Base-by-base conservation (phyloP, 2,888 invertebrate genomes). In the Eristalis arbustorum region DNA sequence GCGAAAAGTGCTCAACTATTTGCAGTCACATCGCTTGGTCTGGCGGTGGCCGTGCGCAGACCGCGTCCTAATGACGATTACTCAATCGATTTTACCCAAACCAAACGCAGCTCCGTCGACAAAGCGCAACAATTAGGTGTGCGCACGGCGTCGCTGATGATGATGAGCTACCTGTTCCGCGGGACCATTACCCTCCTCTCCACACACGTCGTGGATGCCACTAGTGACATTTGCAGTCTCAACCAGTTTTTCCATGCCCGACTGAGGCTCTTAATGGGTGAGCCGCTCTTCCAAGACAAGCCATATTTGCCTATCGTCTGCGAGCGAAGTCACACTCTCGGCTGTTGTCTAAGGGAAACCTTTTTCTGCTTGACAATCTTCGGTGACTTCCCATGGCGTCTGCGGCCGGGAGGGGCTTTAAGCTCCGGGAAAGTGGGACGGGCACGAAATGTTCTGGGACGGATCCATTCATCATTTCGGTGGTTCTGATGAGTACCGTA, bases 41-140 rank as follows among this genome's bases (percentile, higher is more conserved):
- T 10, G 31, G 72, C 6, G 10, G 64, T 22, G 64, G 28, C 64
- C 40, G 68, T 72, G 73, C 31, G 28, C 18, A 31, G 68, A 68
- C 76, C 64, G 68, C 49, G n/a, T n/a, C 49, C 61, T 42, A 61
- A 66, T 18, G 68, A 8, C 73, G 74, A 74, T 84, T 84, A 79
- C 79, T 79, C 83, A 84, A 84, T 84, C 79, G 83, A 74, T 84
- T 83, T 84, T 71, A 59, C 69, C 72, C 37, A 69, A 83, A 74
- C 72, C 37, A 69, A 83, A 74, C 62, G 56, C 69, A 49, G 40
- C 40, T 18, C 22, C 42, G 63, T 37, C n/a, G 57, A 18, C 49
- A 28, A 59, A 84, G 78, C 74, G 59, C 69, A 22, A 61, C 59
- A 57, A 69, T 73, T 67, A 79, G 72, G 71, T 61, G 61, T 22